Base-by-base conservation (phyloP, 1,140 invertebrate species). In the Bombus superbus region DNA sequence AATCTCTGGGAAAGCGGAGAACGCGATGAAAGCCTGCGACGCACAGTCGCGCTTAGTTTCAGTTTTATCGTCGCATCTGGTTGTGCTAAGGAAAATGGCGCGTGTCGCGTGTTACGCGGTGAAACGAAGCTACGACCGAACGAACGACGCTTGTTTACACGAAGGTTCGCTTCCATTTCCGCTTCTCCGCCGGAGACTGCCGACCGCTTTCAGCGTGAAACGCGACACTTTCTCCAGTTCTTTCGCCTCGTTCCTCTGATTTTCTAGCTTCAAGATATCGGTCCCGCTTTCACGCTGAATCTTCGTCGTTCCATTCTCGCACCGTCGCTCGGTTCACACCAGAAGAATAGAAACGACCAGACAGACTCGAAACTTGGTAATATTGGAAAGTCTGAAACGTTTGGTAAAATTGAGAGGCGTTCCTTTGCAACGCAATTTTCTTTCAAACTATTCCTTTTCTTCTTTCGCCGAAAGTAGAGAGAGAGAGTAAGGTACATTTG, bases 141-240 rank as follows among this genome's bases (percentile, higher is more conserved):
- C 47, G 72, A 83, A 82, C n/a, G 81, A 75, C 57, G 57, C 81
- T 82, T 82, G 81, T 82, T 82, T 82, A 82, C 71, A 35, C 28
- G 47, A 28, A 35, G 28, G n/a, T 32, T 28, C 25, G 8, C 25
- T 35, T 32, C n/a, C 44, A 25, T 25, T 68, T 66, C 62, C 47
- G 13, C 18, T 32, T 64, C 38, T 32, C 15, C 32, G 18, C 3
- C 47, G 68, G 18, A 28, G 53, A 35, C 57, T 18, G n/a, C 40
- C 25, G 18, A 15, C 42, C 2, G 25, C 71, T 75, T 76, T 68
- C 72, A 64, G 1, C 42, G 40, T 0, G 15, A 28, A 44, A 47
- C 68, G 40, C 44, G 47, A 8, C 15, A 40, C n/a, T 81, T 73
- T n/a, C 42, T 40, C 18, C 8, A 38, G n/a, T 15, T 11, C 11